These are phyloP conservation scores for Thoracochromis brauschi DNA, from an alignment of 2,113 vertebrate genomes.

Conservation along the genomic window DNA sequence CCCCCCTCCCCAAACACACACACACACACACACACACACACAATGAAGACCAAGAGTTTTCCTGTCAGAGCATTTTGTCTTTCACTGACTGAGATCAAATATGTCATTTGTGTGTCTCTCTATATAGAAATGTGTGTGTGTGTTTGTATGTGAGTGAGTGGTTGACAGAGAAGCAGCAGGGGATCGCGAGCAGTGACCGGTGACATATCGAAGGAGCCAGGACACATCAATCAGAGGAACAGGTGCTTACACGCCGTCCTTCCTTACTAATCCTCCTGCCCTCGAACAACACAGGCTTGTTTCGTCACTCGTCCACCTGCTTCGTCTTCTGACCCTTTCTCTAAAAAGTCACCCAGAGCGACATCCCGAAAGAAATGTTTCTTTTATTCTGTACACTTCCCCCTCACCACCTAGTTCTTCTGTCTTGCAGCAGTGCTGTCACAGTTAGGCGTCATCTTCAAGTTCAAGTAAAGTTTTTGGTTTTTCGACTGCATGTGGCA, in stretches of 20 bases:
- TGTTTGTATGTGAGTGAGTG: neutral
- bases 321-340: conserved; percentile 19
- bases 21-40: neutral
- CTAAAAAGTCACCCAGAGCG: neutral
- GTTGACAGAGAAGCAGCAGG: conserved; percentile 11
- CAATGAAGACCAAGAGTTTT: neutral
- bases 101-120: neutral
- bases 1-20: neutral
- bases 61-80: neutral
- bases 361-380: neutral
- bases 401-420: neutral
- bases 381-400: neutral
- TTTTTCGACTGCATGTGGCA: neutral
- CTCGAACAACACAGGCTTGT: neutral
- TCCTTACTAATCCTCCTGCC: conserved; percentile 21
- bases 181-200: conserved; percentile 1
- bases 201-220: conserved; percentile 43
- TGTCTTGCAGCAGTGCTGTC: neutral
- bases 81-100: neutral
- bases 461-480: neutral
- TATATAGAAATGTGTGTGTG: neutral
- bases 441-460: neutral
- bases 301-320: conserved; percentile 21
- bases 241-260: conserved; percentile 29
- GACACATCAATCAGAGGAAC: conserved; percentile 62